These are phyloP conservation scores for Parasteatoda lunata DNA, from an alignment of 2,888 invertebrate species.

Conservation along the genomic window DNA sequence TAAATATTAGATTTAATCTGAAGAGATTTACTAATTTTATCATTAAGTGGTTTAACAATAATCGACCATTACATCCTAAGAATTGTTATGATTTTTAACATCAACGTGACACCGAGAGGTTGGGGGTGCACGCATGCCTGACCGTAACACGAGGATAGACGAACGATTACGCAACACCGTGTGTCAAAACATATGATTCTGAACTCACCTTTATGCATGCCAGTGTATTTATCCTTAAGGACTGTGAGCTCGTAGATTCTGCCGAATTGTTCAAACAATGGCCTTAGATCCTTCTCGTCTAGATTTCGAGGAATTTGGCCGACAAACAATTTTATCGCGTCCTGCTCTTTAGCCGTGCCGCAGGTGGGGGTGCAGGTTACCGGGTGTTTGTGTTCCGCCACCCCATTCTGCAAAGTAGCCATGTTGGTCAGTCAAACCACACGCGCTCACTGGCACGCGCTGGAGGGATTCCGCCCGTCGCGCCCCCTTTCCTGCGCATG, in stretches of 20 bases:
- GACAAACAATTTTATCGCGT: constrained; percentile 74
- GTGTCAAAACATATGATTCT: background rate
- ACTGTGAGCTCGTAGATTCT: constrained; percentile 95
- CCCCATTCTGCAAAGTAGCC: constrained; percentile 69
- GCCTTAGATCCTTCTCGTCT: constrained; percentile 89
- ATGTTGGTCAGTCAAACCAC: constrained; percentile 60
- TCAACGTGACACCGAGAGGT: background rate
- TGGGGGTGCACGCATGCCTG: background rate
- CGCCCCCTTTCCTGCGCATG: constrained; percentile 40
- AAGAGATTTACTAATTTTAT: no score
- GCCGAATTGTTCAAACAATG: constrained; percentile 93
- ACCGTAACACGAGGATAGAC: background rate
- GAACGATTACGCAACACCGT: constrained; percentile 3
- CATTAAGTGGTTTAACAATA: no score
- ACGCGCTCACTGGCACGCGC: constrained; percentile 51
- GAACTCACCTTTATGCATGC: constrained; percentile 91
- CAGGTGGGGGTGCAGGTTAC: constrained; percentile 12
- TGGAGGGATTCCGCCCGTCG: constrained; percentile 19
- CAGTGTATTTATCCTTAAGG: constrained; percentile 94
- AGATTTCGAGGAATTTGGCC: constrained; percentile 94
- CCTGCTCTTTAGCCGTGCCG: constrained; percentile 64
- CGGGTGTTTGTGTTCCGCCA: constrained; percentile 49
- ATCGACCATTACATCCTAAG: no score
- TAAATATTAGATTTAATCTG: no score
- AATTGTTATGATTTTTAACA: background rate